Evolutionary conservation across 2,888 invertebrate genomes (phyloP).

Genomic region (Apeira syringaria): DNA sequence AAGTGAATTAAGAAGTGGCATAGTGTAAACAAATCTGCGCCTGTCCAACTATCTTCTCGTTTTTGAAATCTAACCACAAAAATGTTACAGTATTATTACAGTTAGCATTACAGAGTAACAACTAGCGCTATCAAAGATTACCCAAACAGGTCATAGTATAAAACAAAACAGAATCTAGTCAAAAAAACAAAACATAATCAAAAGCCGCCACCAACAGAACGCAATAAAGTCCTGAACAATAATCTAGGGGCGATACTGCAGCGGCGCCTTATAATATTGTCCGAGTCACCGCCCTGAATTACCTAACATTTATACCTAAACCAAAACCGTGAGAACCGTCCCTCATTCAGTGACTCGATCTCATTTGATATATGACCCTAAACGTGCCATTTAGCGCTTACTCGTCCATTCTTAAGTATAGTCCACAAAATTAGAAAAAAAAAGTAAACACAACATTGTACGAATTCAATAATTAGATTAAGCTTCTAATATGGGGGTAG

Average conservation of each 20-base stretch:
- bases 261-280: constrained; percentile 61
- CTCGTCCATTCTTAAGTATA: constrained; percentile 79
- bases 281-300: constrained; percentile 51
- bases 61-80: too few relatives aligned
- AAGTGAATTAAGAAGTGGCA: too few relatives aligned
- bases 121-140: too few relatives aligned
- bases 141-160: too few relatives aligned
- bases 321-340: constrained; percentile 70
- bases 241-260: constrained; percentile 67
- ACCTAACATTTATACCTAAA: constrained; percentile 50
- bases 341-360: constrained; percentile 70
- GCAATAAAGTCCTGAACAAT: constrained; percentile 67
- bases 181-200: constrained; percentile 27
- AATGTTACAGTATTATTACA: too few relatives aligned
- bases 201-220: constrained; percentile 34
- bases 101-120: too few relatives aligned
- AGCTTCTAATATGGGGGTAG: constrained; percentile 78
- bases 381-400: constrained; percentile 83
- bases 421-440: constrained; percentile 78
- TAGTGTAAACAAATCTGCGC: too few relatives aligned
- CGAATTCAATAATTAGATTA: constrained; percentile 84
- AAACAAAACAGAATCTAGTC: constrained; percentile 10
- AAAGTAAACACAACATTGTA: constrained; percentile 83
- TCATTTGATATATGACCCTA: constrained; percentile 77
- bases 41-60: too few relatives aligned